phyloP scores from a whole-genome alignment of 2,888 invertebrate species.

The Coleophora flavipennella region DNA sequence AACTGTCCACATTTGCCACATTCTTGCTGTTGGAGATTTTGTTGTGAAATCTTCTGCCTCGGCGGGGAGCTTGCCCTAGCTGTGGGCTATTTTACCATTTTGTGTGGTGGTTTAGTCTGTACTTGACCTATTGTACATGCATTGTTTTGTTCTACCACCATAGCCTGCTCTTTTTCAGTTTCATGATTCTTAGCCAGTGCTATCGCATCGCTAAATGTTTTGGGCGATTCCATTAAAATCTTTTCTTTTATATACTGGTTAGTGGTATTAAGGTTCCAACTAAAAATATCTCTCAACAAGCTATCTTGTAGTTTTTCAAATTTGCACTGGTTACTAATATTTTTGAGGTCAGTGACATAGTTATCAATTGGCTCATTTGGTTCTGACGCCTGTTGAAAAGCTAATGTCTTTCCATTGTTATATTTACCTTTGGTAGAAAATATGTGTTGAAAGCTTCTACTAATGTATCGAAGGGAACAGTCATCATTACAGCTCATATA shows the following conservation, averaged over 20 bases:
- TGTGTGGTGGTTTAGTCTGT: no score
- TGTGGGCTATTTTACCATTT: no score
- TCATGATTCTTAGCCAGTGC: no score
- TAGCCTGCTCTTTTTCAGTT: no score
- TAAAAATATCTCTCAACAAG: not conserved
- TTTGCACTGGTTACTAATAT: conserved; percentile 1
- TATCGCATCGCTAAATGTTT: no score
- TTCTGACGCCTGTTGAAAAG: conserved; percentile 9
- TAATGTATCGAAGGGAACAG: conserved; percentile 2
- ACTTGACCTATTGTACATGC: no score
- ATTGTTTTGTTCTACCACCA: no score
- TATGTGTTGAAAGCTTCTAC: conserved; percentile 3
- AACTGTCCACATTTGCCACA: no score
- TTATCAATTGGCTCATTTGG: conserved; percentile 4
- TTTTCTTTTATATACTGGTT: conserved; percentile 1
- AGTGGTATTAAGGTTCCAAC: not conserved
- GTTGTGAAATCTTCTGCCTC: no score
- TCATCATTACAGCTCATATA: no score
- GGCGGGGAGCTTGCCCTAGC: no score
- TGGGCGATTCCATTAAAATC: conserved; percentile 1
- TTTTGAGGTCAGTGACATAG: conserved; percentile 5
- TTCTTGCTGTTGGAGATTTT: no score
- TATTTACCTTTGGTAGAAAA: conserved; percentile 10
- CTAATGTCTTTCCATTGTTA: conserved; percentile 12
- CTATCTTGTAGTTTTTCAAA: conserved; percentile 1